Percentiles rank a stretch among this genome's conserved stretches.
These are phyloP conservation scores for Montipora foliosa DNA, from an alignment of 64 coral and sea anemone genomes.

Conservation along the genomic window DNA sequence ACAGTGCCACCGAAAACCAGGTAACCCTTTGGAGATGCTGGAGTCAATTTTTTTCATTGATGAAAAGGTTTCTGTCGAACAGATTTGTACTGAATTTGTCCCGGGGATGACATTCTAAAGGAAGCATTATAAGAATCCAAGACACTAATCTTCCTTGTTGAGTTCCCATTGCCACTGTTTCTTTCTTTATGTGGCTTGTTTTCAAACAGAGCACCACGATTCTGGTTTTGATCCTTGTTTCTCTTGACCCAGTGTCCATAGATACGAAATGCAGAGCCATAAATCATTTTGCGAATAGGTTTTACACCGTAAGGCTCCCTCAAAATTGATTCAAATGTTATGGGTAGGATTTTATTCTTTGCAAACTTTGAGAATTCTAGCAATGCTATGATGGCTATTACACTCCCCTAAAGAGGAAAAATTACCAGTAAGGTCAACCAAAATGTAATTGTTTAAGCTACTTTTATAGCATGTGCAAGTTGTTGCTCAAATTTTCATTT, in stretches of 20 bases:
- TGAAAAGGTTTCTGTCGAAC: slow-evolving; percentile 17
- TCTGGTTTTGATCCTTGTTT: slow-evolving; percentile 92
- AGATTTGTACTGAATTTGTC: slow-evolving; percentile 71
- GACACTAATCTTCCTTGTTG: slow-evolving; percentile 19
- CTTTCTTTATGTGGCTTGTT: slow-evolving; percentile 91
- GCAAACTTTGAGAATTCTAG: slow-evolving; percentile 79
- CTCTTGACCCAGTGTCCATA: slow-evolving; percentile 98
- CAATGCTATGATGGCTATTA: slow-evolving; percentile 80
- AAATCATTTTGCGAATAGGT: slow-evolving; percentile 91
- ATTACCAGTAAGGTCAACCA: background rate
- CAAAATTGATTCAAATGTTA: slow-evolving; percentile 82
- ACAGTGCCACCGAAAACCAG: too few relatives aligned
- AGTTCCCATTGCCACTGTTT: slow-evolving; percentile 71
- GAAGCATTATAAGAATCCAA: slow-evolving; percentile 72
- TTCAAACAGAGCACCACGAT: slow-evolving; percentile 86
- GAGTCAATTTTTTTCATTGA: background rate
- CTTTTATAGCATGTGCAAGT: too few relatives aligned
- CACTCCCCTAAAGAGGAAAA: slow-evolving; percentile 65
- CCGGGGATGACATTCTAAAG: slow-evolving; percentile 81
- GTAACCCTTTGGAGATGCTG: background rate
- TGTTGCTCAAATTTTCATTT: too few relatives aligned
- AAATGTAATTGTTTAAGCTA: background rate
- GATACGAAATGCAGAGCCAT: slow-evolving; percentile 88
- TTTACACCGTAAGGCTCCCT: slow-evolving; percentile 84
- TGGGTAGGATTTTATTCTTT: slow-evolving; percentile 77